Evolutionary conservation across 2,888 invertebrate species (phyloP).

Genomic region (Dicyrtomina minuta): DNA sequence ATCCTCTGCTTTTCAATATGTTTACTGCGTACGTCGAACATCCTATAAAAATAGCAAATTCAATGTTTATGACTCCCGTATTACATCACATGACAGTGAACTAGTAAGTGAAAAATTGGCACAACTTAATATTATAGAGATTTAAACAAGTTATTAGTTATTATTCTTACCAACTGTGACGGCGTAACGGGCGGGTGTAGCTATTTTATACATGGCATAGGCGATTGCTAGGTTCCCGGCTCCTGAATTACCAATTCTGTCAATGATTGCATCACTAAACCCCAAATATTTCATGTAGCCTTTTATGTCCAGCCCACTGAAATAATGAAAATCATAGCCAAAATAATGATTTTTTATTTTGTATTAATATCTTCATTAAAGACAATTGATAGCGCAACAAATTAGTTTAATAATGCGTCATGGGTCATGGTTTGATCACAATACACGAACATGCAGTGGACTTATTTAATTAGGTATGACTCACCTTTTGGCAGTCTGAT

Average conservation of each 20-base stretch:
- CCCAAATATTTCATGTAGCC: slow-evolving; percentile 73
- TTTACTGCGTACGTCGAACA: slow-evolving; percentile 84
- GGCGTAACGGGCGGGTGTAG: slow-evolving; percentile 87
- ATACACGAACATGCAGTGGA: too few species aligned
- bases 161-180: slow-evolving; percentile 77
- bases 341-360: slow-evolving; percentile 22
- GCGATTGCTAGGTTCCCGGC: slow-evolving; percentile 88
- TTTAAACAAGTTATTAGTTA: too few species aligned
- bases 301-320: slow-evolving; percentile 88
- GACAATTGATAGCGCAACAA: not conserved
- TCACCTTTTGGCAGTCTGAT: slow-evolving; percentile 80
- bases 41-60: slow-evolving; percentile 60
- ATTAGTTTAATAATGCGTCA: not conserved
- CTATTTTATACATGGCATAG: slow-evolving; percentile 89
- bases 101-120: not conserved
- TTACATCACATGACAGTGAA: too few species aligned
- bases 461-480: too few species aligned
- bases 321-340: slow-evolving; percentile 55
- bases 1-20: slow-evolving; percentile 75
- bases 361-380: slow-evolving; percentile 32
- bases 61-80: too few species aligned
- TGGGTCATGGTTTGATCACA: too few species aligned
- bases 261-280: slow-evolving; percentile 74
- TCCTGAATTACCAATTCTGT: slow-evolving; percentile 72
- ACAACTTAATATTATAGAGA: not conserved